Evolutionary conservation across 2,113 vertebrate species (phyloP).

Genomic region (Gulo gulo): DNA sequence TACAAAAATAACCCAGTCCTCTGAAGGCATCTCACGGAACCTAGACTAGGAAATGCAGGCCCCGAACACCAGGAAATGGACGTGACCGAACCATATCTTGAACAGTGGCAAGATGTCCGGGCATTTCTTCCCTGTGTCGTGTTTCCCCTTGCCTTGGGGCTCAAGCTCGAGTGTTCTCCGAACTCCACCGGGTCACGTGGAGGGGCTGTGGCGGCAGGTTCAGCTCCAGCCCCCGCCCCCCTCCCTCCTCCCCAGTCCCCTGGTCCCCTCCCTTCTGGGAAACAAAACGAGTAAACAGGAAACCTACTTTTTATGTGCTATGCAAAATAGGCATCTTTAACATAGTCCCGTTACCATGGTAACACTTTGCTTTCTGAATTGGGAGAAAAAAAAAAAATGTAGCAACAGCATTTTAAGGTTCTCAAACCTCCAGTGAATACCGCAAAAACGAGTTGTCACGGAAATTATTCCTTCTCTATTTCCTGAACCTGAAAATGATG

Average conservation of each 20-base stretch:
- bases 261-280: conserved; percentile 47
- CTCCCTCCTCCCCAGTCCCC: background rate
- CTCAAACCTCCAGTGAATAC: conserved; percentile 82
- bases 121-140: conserved; percentile 76
- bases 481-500: conserved; percentile 85
- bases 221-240: conserved; percentile 63
- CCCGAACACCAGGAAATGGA: conserved; percentile 70
- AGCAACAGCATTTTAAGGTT: conserved; percentile 87
- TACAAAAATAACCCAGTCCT: conserved; percentile 78
- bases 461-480: conserved; percentile 80
- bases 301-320: conserved; percentile 86
- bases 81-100: conserved; percentile 63
- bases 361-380: conserved; percentile 89
- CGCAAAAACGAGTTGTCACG: conserved; percentile 77
- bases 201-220: conserved; percentile 69
- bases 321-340: conserved; percentile 89
- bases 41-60: conserved; percentile 76
- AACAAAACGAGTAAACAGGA: conserved; percentile 74
- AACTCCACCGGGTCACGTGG: conserved; percentile 73
- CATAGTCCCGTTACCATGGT: conserved; percentile 90
- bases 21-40: conserved; percentile 77
- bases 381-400: conserved; percentile 83
- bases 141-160: conserved; percentile 82
- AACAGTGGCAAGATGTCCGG: conserved; percentile 72
- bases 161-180: conserved; percentile 81